Percentiles rank a stretch among this genome's conserved stretches.
Conservation (phyloP, 2,113 vertebrate genomes). For the Archilochus colubris region DNA sequence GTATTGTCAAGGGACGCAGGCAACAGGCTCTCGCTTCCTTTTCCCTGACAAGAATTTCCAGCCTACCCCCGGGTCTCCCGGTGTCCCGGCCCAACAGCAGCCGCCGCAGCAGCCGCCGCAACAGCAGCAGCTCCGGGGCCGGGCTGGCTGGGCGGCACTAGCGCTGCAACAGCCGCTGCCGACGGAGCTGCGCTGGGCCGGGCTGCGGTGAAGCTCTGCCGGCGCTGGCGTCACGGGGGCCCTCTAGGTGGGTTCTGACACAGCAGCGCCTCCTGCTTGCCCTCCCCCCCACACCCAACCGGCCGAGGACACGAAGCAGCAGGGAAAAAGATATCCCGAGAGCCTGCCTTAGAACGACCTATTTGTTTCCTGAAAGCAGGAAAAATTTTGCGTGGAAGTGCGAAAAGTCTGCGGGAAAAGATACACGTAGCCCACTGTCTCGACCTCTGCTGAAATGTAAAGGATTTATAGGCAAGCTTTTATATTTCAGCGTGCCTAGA, state of each 20-base stretch:
- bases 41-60: no score
- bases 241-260: conserved; percentile 83
- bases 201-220: conserved; percentile 74
- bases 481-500: not conserved
- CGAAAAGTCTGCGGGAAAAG: not conserved
- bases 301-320: no score
- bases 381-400: not conserved
- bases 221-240: conserved; percentile 80
- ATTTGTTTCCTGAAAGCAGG: not conserved
- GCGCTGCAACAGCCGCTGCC: conserved; percentile 75
- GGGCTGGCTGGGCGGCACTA: conserved; percentile 63
- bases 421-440: not conserved
- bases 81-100: conserved; percentile 18
- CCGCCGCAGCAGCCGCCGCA: conserved; percentile 59
- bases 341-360: not conserved
- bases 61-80: not conserved
- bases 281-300: not conserved
- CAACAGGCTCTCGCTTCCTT: conserved; percentile 43
- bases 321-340: not conserved
- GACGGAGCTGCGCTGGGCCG: not conserved
- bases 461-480: not conserved
- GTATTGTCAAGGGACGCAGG: conserved; percentile 64
- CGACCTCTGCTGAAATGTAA: not conserved
- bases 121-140: conserved; percentile 66
- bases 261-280: conserved; percentile 26